phyloP scores from a whole-genome alignment of 2,888 invertebrate species.

The Boloria euphrosyne region DNA sequence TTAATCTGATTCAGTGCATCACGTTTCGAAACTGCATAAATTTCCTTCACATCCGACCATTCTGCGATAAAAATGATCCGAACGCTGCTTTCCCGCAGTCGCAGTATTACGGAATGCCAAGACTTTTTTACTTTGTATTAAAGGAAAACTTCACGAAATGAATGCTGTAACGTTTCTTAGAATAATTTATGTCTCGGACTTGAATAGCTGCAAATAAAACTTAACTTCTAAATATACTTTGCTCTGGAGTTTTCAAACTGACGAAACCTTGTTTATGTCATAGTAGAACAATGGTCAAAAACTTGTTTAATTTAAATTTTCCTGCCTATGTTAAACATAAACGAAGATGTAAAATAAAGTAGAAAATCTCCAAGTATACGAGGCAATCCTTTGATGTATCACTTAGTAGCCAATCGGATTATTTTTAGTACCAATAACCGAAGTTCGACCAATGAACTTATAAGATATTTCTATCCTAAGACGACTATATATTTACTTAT shows the following conservation, averaged over 20 bases:
- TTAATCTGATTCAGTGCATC: slow-evolving; percentile 3
- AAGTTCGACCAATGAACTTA: slow-evolving; percentile 27
- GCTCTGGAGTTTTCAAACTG: slow-evolving; percentile 5
- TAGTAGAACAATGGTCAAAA: too few species aligned
- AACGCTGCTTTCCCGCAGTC: slow-evolving; percentile 27
- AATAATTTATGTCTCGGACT: slow-evolving; percentile 12
- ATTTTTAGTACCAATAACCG: slow-evolving; percentile 27
- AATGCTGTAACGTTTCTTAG: slow-evolving; percentile 6
- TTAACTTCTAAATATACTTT: slow-evolving; percentile 6
- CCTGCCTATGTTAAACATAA: slow-evolving; percentile 1
- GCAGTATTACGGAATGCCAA: slow-evolving; percentile 11
- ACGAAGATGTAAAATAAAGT: slow-evolving; percentile 12
- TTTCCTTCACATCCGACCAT: slow-evolving; percentile 16
- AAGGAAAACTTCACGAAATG: slow-evolving; percentile 20
- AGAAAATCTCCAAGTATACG: slow-evolving; percentile 23
- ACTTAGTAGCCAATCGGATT: slow-evolving; percentile 26
- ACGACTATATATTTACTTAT: not conserved
- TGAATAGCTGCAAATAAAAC: not conserved
- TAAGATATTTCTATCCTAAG: slow-evolving; percentile 22
- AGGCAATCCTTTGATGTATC: slow-evolving; percentile 31
- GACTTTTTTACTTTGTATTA: slow-evolving; percentile 17
- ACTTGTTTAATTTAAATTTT: too few species aligned
- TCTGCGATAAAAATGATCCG: slow-evolving; percentile 20
- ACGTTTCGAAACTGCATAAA: slow-evolving; percentile 24
- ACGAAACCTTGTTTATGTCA: not conserved